phyloP scores from a whole-genome alignment of 2,797 vertebrate genomes.

The Platyrinchus mystaceus region DNA sequence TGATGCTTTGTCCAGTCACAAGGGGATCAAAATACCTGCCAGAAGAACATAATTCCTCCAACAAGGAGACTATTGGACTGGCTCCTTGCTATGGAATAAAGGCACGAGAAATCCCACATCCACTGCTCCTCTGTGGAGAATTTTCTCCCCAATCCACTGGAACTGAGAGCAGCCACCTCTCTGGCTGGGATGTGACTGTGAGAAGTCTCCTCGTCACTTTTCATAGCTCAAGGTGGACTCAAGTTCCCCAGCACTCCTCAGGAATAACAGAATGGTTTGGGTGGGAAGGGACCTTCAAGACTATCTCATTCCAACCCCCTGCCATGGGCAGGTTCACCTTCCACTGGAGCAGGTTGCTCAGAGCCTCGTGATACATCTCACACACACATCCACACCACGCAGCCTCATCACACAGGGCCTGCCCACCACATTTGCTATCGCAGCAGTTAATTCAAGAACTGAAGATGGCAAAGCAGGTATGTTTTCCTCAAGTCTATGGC shows the following conservation, averaged over 20 bases:
- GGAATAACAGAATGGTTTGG: not conserved
- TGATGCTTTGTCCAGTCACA: not conserved
- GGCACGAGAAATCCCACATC: not conserved
- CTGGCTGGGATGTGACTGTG: not conserved
- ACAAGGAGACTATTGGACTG: not conserved
- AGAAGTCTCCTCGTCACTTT: not conserved
- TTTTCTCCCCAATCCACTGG: not conserved
- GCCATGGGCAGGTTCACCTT: not conserved
- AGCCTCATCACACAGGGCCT: not conserved
- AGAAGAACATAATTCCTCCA: not conserved
- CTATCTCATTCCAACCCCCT: not conserved
- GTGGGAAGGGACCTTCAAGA: not conserved
- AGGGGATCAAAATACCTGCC: not conserved
- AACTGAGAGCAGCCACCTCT: not conserved
- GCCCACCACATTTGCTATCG: not conserved
- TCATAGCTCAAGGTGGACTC: not conserved
- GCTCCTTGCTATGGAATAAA: not conserved
- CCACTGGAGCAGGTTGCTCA: not conserved
- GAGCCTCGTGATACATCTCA: not conserved
- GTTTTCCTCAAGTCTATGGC: not conserved
- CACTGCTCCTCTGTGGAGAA: not conserved
- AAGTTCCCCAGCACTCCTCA: not conserved
- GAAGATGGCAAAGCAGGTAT: not conserved
- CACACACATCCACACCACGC: accelerated
- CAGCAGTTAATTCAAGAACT: not conserved